Evolutionary conservation across 2,888 invertebrate genomes (phyloP).

Genomic region (Tachina fera): DNA sequence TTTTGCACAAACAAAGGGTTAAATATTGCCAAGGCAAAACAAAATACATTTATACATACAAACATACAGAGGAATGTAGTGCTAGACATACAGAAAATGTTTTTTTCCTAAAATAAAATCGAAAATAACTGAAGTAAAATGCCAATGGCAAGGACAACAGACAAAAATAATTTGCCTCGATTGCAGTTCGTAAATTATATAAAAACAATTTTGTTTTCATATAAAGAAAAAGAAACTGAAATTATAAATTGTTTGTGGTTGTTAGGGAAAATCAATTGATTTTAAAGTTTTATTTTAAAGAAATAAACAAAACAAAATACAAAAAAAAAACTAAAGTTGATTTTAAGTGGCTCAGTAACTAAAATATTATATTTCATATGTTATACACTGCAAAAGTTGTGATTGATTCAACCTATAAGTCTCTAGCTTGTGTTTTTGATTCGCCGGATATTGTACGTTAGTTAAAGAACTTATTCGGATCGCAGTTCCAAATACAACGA

Average conservation of each 20-base stretch:
- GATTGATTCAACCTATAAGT: too few species aligned
- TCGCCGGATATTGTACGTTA: too few species aligned
- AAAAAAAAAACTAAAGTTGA: constrained; percentile 47
- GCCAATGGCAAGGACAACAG: constrained; percentile 70
- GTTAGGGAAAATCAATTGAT: constrained; percentile 60
- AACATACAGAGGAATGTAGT: neutral
- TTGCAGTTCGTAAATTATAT: constrained; percentile 38
- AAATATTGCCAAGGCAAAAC: neutral
- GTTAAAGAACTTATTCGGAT: too few species aligned
- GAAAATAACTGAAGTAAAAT: constrained; percentile 33
- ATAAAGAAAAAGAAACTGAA: constrained; percentile 4
- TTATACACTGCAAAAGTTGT: neutral
- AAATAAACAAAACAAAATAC: constrained; percentile 35
- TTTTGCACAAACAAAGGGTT: constrained; percentile 33
- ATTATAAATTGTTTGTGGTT: constrained; percentile 63
- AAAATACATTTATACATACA: neutral
- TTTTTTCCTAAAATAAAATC: constrained; percentile 26
- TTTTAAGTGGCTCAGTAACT: constrained; percentile 19
- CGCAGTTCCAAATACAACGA: too few species aligned
- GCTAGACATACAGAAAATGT: constrained; percentile 19
- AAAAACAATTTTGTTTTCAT: constrained; percentile 49
- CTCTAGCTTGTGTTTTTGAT: too few species aligned
- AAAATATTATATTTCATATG: neutral
- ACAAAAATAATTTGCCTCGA: constrained; percentile 53
- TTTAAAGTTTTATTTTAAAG: constrained; percentile 20